Conservation (phyloP, 2,113 vertebrate genomes). For the Nannospalax galili region DNA sequence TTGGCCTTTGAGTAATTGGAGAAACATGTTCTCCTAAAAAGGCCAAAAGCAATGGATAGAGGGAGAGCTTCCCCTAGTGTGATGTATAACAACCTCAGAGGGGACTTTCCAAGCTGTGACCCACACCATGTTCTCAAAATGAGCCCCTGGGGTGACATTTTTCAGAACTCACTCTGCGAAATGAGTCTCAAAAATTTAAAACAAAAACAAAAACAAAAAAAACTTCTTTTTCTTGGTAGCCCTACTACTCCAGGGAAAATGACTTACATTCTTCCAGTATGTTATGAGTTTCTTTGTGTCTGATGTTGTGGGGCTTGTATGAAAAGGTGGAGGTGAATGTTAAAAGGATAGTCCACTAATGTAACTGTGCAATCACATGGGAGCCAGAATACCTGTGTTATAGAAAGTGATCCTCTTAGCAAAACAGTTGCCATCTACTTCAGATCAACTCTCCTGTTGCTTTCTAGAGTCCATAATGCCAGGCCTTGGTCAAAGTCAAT, state of each 20-base stretch:
- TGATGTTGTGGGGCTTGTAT: background rate
- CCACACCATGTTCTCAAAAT: background rate
- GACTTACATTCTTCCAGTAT: background rate
- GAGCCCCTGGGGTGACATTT: background rate
- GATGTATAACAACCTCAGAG: background rate
- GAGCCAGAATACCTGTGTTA: background rate
- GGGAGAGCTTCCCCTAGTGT: background rate
- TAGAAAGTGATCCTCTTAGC: background rate
- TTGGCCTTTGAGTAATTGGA: slow-evolving; percentile 55
- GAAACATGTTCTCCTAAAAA: slow-evolving; percentile 51
- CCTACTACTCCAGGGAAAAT: background rate
- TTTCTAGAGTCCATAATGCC: background rate
- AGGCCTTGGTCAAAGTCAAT: no score
- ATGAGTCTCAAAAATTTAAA: background rate
- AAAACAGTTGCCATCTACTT: no score
- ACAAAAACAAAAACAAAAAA: background rate
- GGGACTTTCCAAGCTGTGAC: background rate
- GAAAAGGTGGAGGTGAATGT: background rate
- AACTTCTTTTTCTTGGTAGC: background rate
- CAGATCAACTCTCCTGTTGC: background rate
- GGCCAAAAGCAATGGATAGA: slow-evolving; percentile 7
- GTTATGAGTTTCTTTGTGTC: background rate
- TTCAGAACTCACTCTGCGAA: background rate
- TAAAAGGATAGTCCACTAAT: background rate
- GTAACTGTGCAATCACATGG: background rate